A percentile compares a stretch with the other conserved stretches of the same genome.
phyloP scores from a whole-genome alignment of 2,113 vertebrate genomes.

The Neomonachus schauinslandi region DNA sequence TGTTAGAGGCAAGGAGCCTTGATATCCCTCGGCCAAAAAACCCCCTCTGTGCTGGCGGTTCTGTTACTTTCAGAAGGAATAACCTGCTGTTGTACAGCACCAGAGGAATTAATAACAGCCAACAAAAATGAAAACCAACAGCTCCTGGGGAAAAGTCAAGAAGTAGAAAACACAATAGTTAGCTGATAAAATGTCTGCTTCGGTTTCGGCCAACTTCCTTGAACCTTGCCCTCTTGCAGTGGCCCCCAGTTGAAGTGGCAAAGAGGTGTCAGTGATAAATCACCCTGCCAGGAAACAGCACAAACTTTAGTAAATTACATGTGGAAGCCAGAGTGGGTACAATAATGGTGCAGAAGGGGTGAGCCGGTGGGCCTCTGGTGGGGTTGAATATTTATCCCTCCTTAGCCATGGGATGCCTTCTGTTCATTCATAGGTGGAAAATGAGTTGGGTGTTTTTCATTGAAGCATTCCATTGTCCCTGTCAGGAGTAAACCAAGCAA shows the following conservation, averaged over 20 bases:
- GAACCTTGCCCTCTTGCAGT: slow-evolving; percentile 63
- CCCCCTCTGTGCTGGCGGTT: not conserved
- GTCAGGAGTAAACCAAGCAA: slow-evolving; percentile 60
- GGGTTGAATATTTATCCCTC: slow-evolving; percentile 52
- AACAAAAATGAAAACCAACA: slow-evolving; percentile 63
- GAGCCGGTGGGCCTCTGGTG: slow-evolving; percentile 18
- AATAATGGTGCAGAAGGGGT: not conserved
- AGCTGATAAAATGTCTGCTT: slow-evolving; percentile 72
- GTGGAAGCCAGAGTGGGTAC: slow-evolving; percentile 37
- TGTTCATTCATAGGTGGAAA: slow-evolving; percentile 83
- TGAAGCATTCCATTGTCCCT: slow-evolving; percentile 81
- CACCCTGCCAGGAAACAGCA: slow-evolving; percentile 69
- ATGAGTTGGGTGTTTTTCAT: slow-evolving; percentile 79
- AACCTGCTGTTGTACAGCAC: not conserved
- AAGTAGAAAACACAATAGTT: slow-evolving; percentile 68
- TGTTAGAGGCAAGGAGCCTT: not conserved
- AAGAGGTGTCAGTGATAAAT: slow-evolving; percentile 76
- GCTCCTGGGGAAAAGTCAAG: slow-evolving; percentile 69
- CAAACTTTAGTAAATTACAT: slow-evolving; percentile 70
- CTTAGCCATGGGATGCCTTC: slow-evolving; percentile 63
- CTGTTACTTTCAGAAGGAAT: slow-evolving; percentile 48
- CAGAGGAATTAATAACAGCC: slow-evolving; percentile 48
- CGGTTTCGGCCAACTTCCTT: slow-evolving; percentile 66
- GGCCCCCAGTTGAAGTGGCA: slow-evolving; percentile 65
- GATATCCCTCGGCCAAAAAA: not conserved